phyloP scores from a whole-genome alignment of 2,113 vertebrate genomes.

The Neomonachus schauinslandi region DNA sequence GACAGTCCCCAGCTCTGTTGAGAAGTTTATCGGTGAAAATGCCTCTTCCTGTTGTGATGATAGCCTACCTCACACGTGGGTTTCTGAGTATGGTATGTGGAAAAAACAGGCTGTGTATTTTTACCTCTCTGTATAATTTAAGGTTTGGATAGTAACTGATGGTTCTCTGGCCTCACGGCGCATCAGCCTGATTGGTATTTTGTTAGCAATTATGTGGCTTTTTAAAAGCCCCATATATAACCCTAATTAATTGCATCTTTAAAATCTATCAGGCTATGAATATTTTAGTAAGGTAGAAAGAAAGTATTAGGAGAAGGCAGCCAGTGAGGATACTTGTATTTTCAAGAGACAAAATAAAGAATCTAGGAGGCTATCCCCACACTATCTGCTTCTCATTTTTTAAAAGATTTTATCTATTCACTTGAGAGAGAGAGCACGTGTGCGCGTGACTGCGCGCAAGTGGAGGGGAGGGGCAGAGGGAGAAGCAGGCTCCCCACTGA shows the following conservation, averaged over 20 bases:
- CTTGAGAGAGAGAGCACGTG: not conserved
- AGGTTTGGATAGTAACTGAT: slow-evolving; percentile 57
- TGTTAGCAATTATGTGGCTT: slow-evolving; percentile 69
- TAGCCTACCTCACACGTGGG: not conserved
- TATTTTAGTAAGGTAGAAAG: slow-evolving; percentile 57
- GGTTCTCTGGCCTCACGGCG: not conserved
- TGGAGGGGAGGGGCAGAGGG: no score
- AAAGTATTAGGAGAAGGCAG: not conserved
- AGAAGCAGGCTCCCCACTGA: not conserved
- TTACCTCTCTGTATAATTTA: slow-evolving; percentile 58
- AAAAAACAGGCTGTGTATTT: slow-evolving; percentile 13
- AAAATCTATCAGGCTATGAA: slow-evolving; percentile 46
- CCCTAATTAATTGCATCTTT: slow-evolving; percentile 67
- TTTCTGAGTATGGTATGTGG: slow-evolving; percentile 18
- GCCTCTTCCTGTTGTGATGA: slow-evolving; percentile 50
- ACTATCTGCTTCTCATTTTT: not conserved
- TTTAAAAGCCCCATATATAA: slow-evolving; percentile 38
- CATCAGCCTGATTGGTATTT: slow-evolving; percentile 63
- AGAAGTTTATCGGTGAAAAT: not conserved
- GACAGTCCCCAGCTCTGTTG: not conserved
- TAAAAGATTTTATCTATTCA: not conserved
- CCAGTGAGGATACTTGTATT: not conserved
- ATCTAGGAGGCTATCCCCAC: not conserved
- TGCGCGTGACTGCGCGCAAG: no score
- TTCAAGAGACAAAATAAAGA: not conserved